phyloP scores from a whole-genome alignment of 2,888 invertebrate genomes.

The Chymomyza caudatula region DNA sequence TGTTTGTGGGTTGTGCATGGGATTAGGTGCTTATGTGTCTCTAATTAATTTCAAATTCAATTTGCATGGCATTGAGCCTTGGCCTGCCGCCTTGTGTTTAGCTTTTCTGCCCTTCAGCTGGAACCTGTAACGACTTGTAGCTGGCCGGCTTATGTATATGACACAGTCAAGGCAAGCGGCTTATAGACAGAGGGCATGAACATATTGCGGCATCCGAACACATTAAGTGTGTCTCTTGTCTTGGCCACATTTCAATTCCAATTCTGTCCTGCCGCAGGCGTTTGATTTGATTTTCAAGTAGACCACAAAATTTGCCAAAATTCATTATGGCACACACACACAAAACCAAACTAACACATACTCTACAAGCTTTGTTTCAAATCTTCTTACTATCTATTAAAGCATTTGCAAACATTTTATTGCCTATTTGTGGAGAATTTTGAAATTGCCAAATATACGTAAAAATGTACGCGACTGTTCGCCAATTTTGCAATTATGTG shows the following conservation, averaged over 20 bases:
- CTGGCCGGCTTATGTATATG: background rate
- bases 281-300: background rate
- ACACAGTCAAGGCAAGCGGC: background rate
- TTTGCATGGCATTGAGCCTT: slow-evolving; percentile 52
- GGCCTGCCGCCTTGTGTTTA: background rate
- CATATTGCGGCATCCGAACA: slow-evolving; percentile 24
- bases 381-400: background rate
- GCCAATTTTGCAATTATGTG: slow-evolving; percentile 26
- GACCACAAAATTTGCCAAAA: background rate
- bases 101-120: background rate
- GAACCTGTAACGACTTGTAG: background rate
- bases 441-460: slow-evolving; percentile 30
- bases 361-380: background rate
- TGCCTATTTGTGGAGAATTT: background rate
- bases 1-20: slow-evolving; percentile 13
- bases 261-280: background rate
- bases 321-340: background rate
- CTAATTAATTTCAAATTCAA: slow-evolving; percentile 69
- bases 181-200: background rate
- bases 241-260: background rate
- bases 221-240: slow-evolving; percentile 15
- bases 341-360: background rate
- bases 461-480: slow-evolving; percentile 2
- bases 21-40: slow-evolving; percentile 44
- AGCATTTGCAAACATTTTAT: background rate